Conservation (phyloP, 2,797 vertebrate genomes). For the Ispidina picta region DNA sequence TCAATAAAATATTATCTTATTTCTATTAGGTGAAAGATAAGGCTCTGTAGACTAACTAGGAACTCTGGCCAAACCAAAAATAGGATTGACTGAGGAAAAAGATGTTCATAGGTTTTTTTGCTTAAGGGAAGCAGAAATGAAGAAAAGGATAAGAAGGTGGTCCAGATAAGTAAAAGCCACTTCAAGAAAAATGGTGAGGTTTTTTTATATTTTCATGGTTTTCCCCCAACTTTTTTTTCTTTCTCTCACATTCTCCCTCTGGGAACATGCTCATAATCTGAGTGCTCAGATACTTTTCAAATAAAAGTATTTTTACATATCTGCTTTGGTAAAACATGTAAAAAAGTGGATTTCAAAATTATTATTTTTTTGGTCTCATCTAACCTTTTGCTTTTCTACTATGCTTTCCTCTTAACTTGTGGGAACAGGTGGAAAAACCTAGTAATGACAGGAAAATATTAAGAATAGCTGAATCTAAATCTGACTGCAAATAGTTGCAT, state of each 20-base stretch:
- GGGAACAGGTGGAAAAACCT: neutral
- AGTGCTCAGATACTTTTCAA: neutral
- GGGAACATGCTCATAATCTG: neutral
- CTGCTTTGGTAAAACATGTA: neutral
- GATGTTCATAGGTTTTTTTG: neutral
- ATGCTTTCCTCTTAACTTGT: neutral
- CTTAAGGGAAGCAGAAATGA: neutral
- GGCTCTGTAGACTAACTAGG: neutral
- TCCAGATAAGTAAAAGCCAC: neutral
- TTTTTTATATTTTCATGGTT: neutral
- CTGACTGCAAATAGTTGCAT: neutral
- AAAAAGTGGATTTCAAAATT: neutral
- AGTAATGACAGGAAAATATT: neutral
- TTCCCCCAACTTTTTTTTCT: neutral
- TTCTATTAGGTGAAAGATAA: neutral
- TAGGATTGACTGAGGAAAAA: neutral
- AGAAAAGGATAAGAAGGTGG: neutral
- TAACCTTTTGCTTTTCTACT: neutral
- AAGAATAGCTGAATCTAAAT: neutral
- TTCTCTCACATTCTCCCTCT: rapidly evolving
- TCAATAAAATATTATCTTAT: neutral
- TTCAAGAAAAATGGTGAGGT: rapidly evolving
- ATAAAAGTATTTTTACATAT: neutral
- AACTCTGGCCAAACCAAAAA: neutral
- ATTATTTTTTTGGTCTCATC: neutral